Evolutionary conservation across 2,888 invertebrate species (phyloP), one percentile per base, ranked within the genome.

Genomic region (Tetropium fuscum): DNA sequence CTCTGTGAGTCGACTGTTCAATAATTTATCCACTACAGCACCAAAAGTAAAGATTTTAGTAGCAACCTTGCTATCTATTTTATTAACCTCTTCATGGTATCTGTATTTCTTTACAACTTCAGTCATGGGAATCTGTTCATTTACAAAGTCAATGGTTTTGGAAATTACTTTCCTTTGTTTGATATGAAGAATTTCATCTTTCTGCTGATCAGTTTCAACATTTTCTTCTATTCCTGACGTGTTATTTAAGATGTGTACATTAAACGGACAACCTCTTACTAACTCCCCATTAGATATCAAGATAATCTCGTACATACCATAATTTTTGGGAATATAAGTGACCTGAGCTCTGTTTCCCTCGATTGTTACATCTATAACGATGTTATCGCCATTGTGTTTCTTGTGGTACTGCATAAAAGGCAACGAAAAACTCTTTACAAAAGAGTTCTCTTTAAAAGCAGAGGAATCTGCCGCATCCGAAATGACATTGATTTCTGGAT

Each of bases 211-310:
- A 27, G 32, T 56, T 45, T 60, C 58, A 15, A 66, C 53, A 27
- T 40, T 38, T 7, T 68, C 66, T 20, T 53, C 54, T n/a, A 48
- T 51, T n/a, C 53, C 60, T 3, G 70, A 65, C n/a, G 69, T 62
- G 49, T 74, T 77, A 45, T 72, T 64, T 8, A 66, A 68, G 2
- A 86, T 83, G 53, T 81, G 84, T 2, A 87, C 81, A 49, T 76
- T 76, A 70, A 84, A 88, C 1, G 88, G 88, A 15, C 88, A 87
- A n/a, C 87, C 87, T 22, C 84, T 83, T 32, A 87, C 81, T 69
- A 83, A 82, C 72, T 84, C 84, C 0, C 86, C 86, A 74, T 85
- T 83, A 53, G 84, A 85, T 10, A 85, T 84, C 36, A 88, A 82
- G 20, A 83, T 84, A 27, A 88, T 81, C 77, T 87, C 84, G 71